Conservation (phyloP, 1,140 invertebrate species). For the Euura lappo region DNA sequence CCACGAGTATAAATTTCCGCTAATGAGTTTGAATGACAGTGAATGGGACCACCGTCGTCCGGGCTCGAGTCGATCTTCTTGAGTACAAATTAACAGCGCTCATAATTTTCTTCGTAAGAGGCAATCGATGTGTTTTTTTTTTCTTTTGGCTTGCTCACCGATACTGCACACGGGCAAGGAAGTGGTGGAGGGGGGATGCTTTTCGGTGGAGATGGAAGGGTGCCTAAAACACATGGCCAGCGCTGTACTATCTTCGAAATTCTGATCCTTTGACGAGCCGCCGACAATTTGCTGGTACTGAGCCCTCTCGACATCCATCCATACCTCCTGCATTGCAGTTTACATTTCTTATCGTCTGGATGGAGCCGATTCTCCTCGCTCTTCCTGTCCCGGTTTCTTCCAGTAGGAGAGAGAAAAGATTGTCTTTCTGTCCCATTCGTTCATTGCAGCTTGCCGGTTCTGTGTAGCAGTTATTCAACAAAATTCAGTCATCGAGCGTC, state of each 20-base stretch:
- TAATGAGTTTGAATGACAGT: too few relatives aligned
- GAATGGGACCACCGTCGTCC: background rate
- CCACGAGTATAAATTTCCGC: too few relatives aligned
- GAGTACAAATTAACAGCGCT: conserved; percentile 3
- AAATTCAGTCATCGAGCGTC: background rate
- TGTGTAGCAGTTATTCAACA: background rate
- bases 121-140: background rate
- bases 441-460: background rate
- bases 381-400: background rate
- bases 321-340: conserved; percentile 4
- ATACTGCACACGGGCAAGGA: background rate
- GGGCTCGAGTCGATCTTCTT: background rate
- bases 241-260: background rate
- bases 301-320: background rate
- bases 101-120: conserved; percentile 1
- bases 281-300: background rate
- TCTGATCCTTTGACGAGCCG: conserved; percentile 2
- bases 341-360: background rate
- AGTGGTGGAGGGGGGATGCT: background rate
- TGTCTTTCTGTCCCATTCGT: background rate
- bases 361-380: background rate
- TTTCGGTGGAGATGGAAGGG: background rate
- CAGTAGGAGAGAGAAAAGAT: background rate
- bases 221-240: background rate
- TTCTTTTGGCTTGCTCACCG: background rate